A percentile compares a stretch with the other conserved stretches of the same genome.
Conservation (phyloP, 2,797 vertebrate species). For the Hirundo rustica region DNA sequence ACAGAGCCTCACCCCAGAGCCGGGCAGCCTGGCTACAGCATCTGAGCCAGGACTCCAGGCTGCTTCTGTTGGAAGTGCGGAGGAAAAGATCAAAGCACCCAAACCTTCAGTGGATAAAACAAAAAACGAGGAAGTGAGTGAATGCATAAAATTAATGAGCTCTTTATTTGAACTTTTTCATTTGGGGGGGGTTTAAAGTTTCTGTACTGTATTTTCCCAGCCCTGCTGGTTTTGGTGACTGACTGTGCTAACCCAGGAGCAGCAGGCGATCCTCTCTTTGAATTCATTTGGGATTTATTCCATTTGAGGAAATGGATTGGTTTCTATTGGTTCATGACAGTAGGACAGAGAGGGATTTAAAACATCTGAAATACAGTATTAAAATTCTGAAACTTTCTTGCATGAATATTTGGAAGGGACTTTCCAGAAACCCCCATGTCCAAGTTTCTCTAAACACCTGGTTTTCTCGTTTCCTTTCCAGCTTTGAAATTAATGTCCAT, state of each 20-base stretch:
- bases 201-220: background rate
- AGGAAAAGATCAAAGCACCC: conserved; percentile 47
- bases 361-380: background rate
- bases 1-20: conserved; percentile 66
- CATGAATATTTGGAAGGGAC: background rate
- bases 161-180: background rate
- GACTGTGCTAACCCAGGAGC: background rate
- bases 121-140: conserved; percentile 79
- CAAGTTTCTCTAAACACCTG: background rate
- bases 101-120: conserved; percentile 69
- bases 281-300: background rate
- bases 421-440: background rate
- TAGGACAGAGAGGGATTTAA: background rate
- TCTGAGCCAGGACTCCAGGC: conserved; percentile 64
- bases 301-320: background rate
- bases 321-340: background rate
- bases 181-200: background rate
- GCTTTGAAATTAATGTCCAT: background rate
- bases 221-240: background rate
- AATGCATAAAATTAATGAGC: background rate
- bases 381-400: background rate
- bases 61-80: conserved; percentile 15
- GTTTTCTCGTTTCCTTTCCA: background rate
- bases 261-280: background rate
- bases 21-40: conserved; percentile 36